Base-by-base conservation (phyloP, 2,113 vertebrate species). In the Sphyrna mokarran region DNA sequence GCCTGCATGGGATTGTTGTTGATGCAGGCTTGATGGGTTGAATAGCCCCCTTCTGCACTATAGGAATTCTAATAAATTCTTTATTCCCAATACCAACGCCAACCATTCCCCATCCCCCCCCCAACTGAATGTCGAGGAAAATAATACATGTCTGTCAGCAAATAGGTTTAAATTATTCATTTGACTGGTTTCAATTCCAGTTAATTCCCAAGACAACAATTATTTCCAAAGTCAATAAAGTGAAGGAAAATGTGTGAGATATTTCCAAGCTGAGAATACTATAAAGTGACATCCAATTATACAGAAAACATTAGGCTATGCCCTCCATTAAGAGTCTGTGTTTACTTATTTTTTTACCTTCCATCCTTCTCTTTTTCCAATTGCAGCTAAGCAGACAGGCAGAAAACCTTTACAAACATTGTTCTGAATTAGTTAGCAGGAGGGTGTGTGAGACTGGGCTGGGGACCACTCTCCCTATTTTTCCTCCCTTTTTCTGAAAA, bases 181-280 rank as follows among this genome's bases (percentile, higher is more conserved):
- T 66, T 37, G 89, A 66, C n/a, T n/a, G 89, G 61, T n/a, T 68
- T 93, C 58, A 93, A 93, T 93, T 22, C 89, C 61, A 93, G 89
- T 66, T 93, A n/a, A 68, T 68, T 93, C 89, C 89, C 89, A 37
- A 93, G 33, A 66, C 33, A 66, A 20, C 61, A n/a, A 68, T 93
- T 37, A 0, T 37, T 91, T 66, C 33, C 18, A 93, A 66, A 93
- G n/a, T 37, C 16, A 9, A 83, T 83, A 93, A 33, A 93, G 89
- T 37, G 89, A 91, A 66, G 89, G 18, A n/a, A 91, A 66, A 66
- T 40, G 61, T 66, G 89, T 22, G 18, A 66, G 89, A 37, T 66
- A 54, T 22, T 66, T 66, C 33, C 29, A 18, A 37, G 33, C 89
- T 37, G 61, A 93, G n/a, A 66, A 93, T 68, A 93, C 16, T 63